Evolutionary conservation across 2,888 invertebrate species (phyloP), one percentile per base, ranked within the genome.

Genomic region (Polietes domitor): DNA sequence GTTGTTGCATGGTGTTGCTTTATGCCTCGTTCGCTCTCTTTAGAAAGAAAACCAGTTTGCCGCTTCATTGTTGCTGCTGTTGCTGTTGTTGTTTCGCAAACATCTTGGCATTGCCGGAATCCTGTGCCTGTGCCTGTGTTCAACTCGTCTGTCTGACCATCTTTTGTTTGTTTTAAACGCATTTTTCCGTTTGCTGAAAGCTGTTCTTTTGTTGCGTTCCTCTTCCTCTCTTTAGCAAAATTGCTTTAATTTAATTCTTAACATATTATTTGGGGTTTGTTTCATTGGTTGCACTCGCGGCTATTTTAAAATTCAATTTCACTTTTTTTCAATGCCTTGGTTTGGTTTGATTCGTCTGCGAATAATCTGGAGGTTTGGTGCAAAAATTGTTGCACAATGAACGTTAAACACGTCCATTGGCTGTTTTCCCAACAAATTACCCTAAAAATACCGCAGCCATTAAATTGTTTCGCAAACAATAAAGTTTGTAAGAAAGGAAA

Each of bases 231-330:
- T 65, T 58, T 58, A 3, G 58, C 65, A 15, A 63, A 21, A 63
- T 65, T 65, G 32, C 65, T 65, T 65, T 41, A 65, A 65, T 32
- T 65, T 37, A 65, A 65, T 65, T 63, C 32, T 15, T n/a, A 32
- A 63, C 63, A 63, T 32, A 63, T 28, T 63, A 32, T 63, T 41
- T 65, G 1, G 37, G 74, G 71, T 50, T 72, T 82, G 77, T 79
- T 80, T 53, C 71, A 63, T 65, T 75, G 65, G 19, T 77, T 82
- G 80, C 76, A 73, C 77, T 80, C 84, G 84, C 77, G 86, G 86
- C 79, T 77, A 82, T 85, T 85, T 86, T 5, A 50, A 50, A n/a
- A 17, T 17, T n/a, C 50, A 50, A 53, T 53, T 53, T 50, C n/a
- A 50, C 15, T n/a, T 50, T n/a, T 9, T 7, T 37, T n/a, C n/a